A percentile compares a stretch with the other conserved stretches of the same genome.
Conservation (phyloP, 2,113 vertebrate species). For the Elaphurus davidianus region DNA sequence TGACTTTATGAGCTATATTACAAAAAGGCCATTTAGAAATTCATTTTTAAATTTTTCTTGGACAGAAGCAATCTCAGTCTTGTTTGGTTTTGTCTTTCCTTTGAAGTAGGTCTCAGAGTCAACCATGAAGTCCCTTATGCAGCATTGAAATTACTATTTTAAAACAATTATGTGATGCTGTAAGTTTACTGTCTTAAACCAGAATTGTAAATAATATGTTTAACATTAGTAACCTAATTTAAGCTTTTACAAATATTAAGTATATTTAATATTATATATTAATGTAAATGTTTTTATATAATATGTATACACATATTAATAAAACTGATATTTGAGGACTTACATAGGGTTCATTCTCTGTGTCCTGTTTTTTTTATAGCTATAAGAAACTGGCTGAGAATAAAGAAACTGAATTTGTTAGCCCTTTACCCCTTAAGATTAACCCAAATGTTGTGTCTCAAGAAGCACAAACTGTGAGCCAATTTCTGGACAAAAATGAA, state of each 20-base stretch:
- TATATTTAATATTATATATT: not conserved
- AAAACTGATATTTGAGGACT: not conserved
- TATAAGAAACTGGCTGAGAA: constrained; percentile 58
- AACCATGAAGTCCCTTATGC: not conserved
- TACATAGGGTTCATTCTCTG: not conserved
- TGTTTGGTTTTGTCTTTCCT: constrained; percentile 27
- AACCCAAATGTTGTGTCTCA: not conserved
- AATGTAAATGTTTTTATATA: not conserved
- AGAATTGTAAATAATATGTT: not conserved
- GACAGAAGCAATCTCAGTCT: not conserved
- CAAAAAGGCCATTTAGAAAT: not conserved
- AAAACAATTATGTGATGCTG: not conserved
- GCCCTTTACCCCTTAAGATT: constrained; percentile 41
- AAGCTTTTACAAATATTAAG: not conserved
- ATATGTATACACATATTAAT: not conserved
- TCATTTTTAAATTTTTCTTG: not conserved
- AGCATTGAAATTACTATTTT: constrained; percentile 19
- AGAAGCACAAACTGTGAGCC: constrained; percentile 44
- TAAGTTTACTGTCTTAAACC: not conserved
- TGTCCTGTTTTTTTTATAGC: constrained; percentile 69
- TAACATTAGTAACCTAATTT: constrained; percentile 3
- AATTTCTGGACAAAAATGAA: constrained; percentile 49
- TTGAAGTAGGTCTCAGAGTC: not conserved
- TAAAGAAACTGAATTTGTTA: constrained; percentile 63
- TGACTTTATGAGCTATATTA: not conserved